Evolutionary conservation across 92 coral and sea anemone species (phyloP), one percentile per base, ranked within the genome.

Genomic region (Phenganax subtilis): DNA sequence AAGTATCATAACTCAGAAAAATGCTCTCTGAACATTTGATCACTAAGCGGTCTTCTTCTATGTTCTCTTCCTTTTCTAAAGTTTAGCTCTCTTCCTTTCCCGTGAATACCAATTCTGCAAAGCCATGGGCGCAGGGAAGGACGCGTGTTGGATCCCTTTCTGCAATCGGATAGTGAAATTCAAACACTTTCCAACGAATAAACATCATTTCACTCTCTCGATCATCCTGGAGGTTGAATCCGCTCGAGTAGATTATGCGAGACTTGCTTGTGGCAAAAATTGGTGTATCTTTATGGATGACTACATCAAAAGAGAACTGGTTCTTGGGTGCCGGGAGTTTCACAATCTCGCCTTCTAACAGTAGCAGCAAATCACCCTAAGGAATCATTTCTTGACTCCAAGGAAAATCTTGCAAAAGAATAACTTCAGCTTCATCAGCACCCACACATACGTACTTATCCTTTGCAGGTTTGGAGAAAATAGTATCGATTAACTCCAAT

Each of bases 291-390:
- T 25, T 51, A n/a, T 15, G 54, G 37, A 70, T 15, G 54, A 70
- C 53, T 2, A 70, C 54, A 51, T 70, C 75, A 1, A 53, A 70
- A 0, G 75, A 31, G 10, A 70, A 70, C 52, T 70, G 75, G 55
- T 70, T 70, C 75, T 70, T 70, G 16, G 75, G 75, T 16, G 75
- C 75, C 14, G 54, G 75, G 16, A 70, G 29, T 51, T 70, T 70
- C 51, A 70, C 75, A 70, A 51, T 70, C 25, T 70, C 75, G 7
- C 75, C 75, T 70, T 70, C 75, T 51, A 70, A 70, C 54, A 70
- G 31, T 12, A 70, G 75, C 14, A 70, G 75, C 75, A 70, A 70
- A n/a, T 70, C 75, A 61, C 25, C 15, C 67, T 27, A 61, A 27
- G 67, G 3, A 9, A 61, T 61, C 29, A 61, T 61, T 8, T 61